Evolutionary conservation across 2,888 invertebrate species (phyloP).

Genomic region (Rhodophaea formosa): DNA sequence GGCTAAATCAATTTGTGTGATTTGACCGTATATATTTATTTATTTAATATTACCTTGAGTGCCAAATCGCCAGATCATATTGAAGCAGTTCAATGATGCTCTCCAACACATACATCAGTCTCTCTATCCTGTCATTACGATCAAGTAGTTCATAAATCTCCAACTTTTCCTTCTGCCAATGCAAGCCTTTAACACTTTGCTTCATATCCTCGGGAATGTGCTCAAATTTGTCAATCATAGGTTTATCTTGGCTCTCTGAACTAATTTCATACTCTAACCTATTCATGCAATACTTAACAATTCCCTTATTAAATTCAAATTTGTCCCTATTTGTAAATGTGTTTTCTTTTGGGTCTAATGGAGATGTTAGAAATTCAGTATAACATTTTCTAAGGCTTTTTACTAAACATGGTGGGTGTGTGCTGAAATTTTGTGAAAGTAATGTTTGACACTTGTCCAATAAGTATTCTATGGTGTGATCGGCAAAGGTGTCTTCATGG

Average conservation of each 20-base stretch:
- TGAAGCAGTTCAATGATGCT: conserved; percentile 77
- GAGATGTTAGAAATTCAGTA: conserved; percentile 55
- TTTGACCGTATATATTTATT: no score
- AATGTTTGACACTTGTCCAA: conserved; percentile 62
- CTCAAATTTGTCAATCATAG: conserved; percentile 55
- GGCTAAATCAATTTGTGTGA: no score
- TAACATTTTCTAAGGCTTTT: conserved; percentile 58
- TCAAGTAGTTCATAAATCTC: conserved; percentile 64
- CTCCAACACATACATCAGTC: conserved; percentile 74
- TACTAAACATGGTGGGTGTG: conserved; percentile 61
- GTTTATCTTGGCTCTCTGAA: conserved; percentile 52
- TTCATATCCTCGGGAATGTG: conserved; percentile 60
- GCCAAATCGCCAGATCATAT: conserved; percentile 80
- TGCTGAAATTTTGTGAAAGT: conserved; percentile 56
- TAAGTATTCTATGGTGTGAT: conserved; percentile 46
- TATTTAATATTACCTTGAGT: conserved; percentile 75
- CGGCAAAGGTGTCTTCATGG: conserved; percentile 56
- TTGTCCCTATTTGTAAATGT: conserved; percentile 57
- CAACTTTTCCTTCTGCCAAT: conserved; percentile 68
- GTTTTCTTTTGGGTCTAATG: conserved; percentile 55
- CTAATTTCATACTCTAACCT: conserved; percentile 64
- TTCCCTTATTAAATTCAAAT: conserved; percentile 55
- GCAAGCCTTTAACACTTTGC: conserved; percentile 55
- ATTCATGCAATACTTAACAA: conserved; percentile 66
- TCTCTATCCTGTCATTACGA: conserved; percentile 66